A percentile compares a stretch with the other conserved stretches of the same genome.
These are phyloP conservation scores for Apogon hyalosoma DNA, from an alignment of 2,797 vertebrate species.

Conservation along the genomic window DNA sequence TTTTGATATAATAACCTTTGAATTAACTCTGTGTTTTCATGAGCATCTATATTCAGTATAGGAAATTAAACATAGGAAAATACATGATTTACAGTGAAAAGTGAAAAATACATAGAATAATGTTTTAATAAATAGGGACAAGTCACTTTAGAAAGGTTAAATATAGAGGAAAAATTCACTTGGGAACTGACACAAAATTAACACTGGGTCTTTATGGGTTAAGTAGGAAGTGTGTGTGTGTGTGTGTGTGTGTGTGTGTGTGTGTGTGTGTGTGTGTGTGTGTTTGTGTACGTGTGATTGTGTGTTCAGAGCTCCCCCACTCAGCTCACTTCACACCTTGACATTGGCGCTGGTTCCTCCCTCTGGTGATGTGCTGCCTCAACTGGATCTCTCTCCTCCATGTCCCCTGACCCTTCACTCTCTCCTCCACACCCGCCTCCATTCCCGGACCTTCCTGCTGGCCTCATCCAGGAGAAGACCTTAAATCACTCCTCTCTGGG, in stretches of 20 bases:
- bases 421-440: conserved; percentile 40
- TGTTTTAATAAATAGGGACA: no score
- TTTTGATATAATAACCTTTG: no score
- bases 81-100: no score
- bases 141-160: no score
- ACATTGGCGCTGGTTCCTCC: conserved; percentile 65
- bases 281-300: conserved; percentile 20
- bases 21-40: no score
- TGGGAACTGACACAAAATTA: no score
- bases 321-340: conserved; percentile 72
- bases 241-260: conserved; percentile 20
- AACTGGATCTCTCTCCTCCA: conserved; percentile 57
- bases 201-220: no score
- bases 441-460: conserved; percentile 39
- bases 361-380: conserved; percentile 64
- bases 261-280: conserved; percentile 21
- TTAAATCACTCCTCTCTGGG: conserved; percentile 65
- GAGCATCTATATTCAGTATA: no score
- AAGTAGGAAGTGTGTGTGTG: background rate
- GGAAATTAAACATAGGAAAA: no score
- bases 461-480: conserved; percentile 49
- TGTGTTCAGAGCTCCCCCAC: conserved; percentile 34
- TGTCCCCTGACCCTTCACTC: conserved; percentile 42
- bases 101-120: no score
- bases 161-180: no score